Conservation (phyloP, 1,140 invertebrate genomes). For the Trichonephila clavata region DNA sequence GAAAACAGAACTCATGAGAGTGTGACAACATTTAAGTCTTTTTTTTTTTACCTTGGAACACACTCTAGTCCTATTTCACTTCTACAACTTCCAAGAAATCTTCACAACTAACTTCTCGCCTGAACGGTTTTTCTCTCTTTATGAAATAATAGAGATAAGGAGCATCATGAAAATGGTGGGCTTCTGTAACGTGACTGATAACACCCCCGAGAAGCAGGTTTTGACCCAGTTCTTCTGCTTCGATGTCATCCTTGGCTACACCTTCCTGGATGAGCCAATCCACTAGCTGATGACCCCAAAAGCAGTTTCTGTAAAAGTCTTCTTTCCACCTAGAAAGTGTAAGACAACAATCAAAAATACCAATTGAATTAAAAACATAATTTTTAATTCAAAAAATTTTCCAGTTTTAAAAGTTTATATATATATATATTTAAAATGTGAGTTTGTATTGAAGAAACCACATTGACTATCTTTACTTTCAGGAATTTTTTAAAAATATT, state of each 20-base stretch:
- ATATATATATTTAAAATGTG: too few species aligned
- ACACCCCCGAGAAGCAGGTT: conserved; percentile 41
- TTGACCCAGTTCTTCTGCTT: conserved; percentile 67
- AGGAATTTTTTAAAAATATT: too few species aligned
- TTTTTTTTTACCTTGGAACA: too few species aligned
- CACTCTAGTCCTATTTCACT: neutral
- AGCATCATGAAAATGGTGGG: conserved; percentile 62
- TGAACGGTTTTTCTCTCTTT: neutral
- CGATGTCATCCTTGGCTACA: conserved; percentile 44
- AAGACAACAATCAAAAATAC: too few species aligned
- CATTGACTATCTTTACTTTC: too few species aligned
- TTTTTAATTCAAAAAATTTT: too few species aligned
- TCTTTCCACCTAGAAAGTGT: conserved; percentile 53
- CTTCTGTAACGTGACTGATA: conserved; percentile 1
- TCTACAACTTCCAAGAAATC: neutral
- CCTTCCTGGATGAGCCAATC: conserved; percentile 69
- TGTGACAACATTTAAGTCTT: neutral
- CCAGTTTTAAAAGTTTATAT: too few species aligned
- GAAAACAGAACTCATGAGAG: neutral
- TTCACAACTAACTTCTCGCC: neutral
- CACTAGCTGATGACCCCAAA: conserved; percentile 69
- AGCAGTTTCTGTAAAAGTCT: conserved; percentile 14
- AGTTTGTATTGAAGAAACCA: too few species aligned
- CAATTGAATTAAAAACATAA: too few species aligned
- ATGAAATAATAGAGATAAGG: conserved; percentile 69